Evolutionary conservation across 2,888 invertebrate species (phyloP).

Genomic region (Dryomyza anilis): DNA sequence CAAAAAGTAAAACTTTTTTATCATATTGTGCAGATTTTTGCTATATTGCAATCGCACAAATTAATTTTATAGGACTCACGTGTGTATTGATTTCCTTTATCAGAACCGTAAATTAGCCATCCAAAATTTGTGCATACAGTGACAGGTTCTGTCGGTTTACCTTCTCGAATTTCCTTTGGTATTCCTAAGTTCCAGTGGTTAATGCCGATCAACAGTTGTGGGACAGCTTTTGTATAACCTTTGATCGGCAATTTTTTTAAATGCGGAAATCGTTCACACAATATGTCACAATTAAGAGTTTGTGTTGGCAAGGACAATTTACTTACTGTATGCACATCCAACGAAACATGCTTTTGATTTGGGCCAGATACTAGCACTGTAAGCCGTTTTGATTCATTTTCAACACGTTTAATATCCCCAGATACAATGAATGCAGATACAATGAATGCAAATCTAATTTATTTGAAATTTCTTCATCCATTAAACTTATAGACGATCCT

Average conservation of each 20-base stretch:
- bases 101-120: not conserved
- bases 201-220: constrained; percentile 10
- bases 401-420: not conserved
- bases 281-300: not conserved
- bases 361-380: not conserved
- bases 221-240: constrained; percentile 1
- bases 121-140: not conserved
- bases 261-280: constrained; percentile 2
- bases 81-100: not conserved
- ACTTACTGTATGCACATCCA: constrained; percentile 12
- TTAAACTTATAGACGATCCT: no score
- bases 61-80: not conserved
- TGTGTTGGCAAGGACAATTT: constrained; percentile 11
- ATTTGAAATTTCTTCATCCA: constrained; percentile 10
- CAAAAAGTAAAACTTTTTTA: not conserved
- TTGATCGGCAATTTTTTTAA: constrained; percentile 6
- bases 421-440: constrained; percentile 16
- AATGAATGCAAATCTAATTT: not conserved
- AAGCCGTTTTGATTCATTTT: not conserved
- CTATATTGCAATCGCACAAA: not conserved
- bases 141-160: constrained; percentile 12
- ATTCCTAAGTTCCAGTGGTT: constrained; percentile 15
- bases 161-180: constrained; percentile 10
- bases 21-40: not conserved
- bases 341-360: not conserved